Base-by-base conservation (phyloP, 2,113 vertebrate genomes). In the Prinia subflava region DNA sequence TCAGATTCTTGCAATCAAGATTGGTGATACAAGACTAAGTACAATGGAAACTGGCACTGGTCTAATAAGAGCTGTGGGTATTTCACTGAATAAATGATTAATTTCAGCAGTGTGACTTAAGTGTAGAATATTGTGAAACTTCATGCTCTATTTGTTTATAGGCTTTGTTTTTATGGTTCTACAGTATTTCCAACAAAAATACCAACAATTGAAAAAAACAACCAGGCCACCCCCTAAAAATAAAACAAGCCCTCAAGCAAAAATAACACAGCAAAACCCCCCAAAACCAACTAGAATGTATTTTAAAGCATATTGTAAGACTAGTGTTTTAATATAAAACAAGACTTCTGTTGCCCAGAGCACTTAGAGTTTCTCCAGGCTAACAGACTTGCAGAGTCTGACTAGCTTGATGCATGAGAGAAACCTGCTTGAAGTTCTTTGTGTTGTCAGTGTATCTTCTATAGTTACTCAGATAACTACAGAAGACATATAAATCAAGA, bases 11-110 rank as follows among this genome's bases (percentile, higher is more conserved):
- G 99, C 99, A 13, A 97, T 99, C 93, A 99, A 99, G 96, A 99
- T 99, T 67, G 99, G 99, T 13, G 99, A 99, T 95, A 99, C 99
- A 0, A 98, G 99, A 27, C 97, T 99, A 30, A 99, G 99, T 97
- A 99, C 99, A 65, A 99, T 99, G 99, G 99, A 99, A 97, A 99
- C 99, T 3, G 99, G 99, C 95, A 99, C 99, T 49, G 99, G 99
- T 82, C 98, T 99, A 56, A 99, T 99, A 91, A 98, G 99, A 88
- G 99, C 99, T 93, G 99, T 99, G 98, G 70, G 97, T 86, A 50
- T 90, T 92, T 74, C 11, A 24, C 15, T 41, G 59, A 83, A 25
- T 77, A 57, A 74, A 57, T 3, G 0, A 21, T 73, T 87, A 18
- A 77, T 83, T 15, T 80, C 33, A 69, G 49, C 8, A 16, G 7